These are phyloP conservation scores for Furnarius figulus DNA, from an alignment of 2,113 vertebrate genomes.

Conservation along the genomic window DNA sequence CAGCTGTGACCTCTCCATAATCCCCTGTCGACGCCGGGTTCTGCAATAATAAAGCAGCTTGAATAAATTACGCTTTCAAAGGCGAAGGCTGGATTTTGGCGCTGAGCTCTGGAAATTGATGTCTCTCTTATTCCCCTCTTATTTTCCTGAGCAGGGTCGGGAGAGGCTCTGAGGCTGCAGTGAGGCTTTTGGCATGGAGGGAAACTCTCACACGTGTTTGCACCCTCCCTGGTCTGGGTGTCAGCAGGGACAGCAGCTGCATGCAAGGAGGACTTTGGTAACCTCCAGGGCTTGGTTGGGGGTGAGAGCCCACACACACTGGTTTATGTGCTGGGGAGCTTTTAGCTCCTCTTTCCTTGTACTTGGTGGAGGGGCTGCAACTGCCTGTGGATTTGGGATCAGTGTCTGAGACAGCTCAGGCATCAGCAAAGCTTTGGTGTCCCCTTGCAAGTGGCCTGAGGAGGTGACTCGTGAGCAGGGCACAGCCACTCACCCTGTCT, in stretches of 20 bases:
- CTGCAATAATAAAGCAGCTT: conserved; percentile 64
- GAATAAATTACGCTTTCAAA: conserved; percentile 74
- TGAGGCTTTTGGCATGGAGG: background rate
- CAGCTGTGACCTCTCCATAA: conserved; percentile 62
- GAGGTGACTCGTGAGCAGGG: background rate
- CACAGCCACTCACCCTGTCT: background rate
- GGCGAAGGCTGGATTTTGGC: conserved; percentile 68
- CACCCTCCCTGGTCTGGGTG: background rate
- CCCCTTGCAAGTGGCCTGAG: background rate
- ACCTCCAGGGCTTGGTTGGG: background rate
- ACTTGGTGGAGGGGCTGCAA: background rate
- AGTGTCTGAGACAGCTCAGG: background rate
- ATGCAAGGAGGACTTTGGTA: background rate
- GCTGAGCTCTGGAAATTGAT: conserved; percentile 62
- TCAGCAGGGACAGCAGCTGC: background rate
- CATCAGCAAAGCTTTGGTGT: background rate
- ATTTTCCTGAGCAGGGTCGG: background rate
- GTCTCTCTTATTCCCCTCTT: conserved; percentile 59
- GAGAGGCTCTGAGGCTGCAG: background rate
- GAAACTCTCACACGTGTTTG: background rate
- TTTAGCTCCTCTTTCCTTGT: background rate
- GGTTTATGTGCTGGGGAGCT: rapidly evolving
- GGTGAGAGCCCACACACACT: background rate
- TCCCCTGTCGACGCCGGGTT: conserved; percentile 10
- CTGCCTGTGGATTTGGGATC: background rate